Evolutionary conservation across 2,113 vertebrate species (phyloP).

Genomic region (Nymphicus hollandicus): DNA sequence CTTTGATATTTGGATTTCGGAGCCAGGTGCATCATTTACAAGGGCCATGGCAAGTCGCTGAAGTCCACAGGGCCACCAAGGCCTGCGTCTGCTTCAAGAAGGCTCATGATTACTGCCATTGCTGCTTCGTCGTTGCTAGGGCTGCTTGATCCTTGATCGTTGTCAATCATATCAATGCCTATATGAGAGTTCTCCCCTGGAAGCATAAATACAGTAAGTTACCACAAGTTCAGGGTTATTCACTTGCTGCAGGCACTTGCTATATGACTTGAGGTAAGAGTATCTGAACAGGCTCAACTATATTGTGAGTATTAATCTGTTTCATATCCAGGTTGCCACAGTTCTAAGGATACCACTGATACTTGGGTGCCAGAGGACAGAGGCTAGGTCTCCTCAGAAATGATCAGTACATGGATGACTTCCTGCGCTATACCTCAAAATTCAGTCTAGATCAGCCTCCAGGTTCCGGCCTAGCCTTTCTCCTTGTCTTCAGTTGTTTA

Average conservation of each 20-base stretch:
- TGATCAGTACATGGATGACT: fast-evolving
- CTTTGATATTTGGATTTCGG: constrained; percentile 65
- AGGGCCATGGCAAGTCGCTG: constrained; percentile 97
- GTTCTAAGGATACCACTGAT: no score
- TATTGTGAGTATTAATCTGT: not conserved
- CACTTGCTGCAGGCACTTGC: fast-evolving
- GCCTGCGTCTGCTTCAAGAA: constrained; percentile 96
- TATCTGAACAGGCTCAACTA: not conserved
- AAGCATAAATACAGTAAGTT: not conserved
- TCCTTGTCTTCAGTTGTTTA: not conserved
- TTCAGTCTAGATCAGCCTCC: fast-evolving
- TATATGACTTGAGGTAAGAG: fast-evolving
- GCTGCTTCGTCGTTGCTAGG: constrained; percentile 97
- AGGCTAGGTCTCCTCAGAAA: not conserved
- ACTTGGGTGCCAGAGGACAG: not conserved
- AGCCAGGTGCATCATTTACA: constrained; percentile 78
- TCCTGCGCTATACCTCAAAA: not conserved
- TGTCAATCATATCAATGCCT: constrained; percentile 94
- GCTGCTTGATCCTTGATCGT: constrained; percentile 94
- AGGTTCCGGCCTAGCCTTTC: not conserved
- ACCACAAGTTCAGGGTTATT: not conserved
- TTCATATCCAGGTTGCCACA: not conserved
- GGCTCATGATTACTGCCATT: constrained; percentile 99
- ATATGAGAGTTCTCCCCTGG: constrained; percentile 94
- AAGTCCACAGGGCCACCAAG: constrained; percentile 97